These are phyloP conservation scores for Mus musculus DNA, from an alignment of 2,113 vertebrate species.

Conservation along the genomic window GRCm39 chr3:30996501-30997000, in stretches of 20 bases:
- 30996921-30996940: slow-evolving; percentile 50
- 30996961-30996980: slow-evolving; percentile 29
- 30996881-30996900: slow-evolving; percentile 55
- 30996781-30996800: slow-evolving; percentile 93
- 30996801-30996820: slow-evolving; percentile 82
- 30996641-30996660: slow-evolving; percentile 88
- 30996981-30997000: not conserved
- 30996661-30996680: slow-evolving; percentile 89
- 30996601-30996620: slow-evolving; percentile 85
- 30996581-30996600: slow-evolving; percentile 88
- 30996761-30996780: slow-evolving; percentile 91
- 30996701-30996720: slow-evolving; percentile 88
- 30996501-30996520: slow-evolving; percentile 33
- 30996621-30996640: slow-evolving; percentile 89
- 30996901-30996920: slow-evolving; percentile 34
- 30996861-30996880: not conserved
- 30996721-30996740: slow-evolving; percentile 91
- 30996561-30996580: slow-evolving; percentile 90
- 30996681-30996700: slow-evolving; percentile 88
- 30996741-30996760: slow-evolving; percentile 91
- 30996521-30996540: slow-evolving; percentile 40
- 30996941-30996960: slow-evolving; percentile 11
- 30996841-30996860: slow-evolving; percentile 37
- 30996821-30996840: slow-evolving; percentile 62
- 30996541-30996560: slow-evolving; percentile 85